Evolutionary conservation across 2,113 vertebrate genomes (phyloP).

Genomic region (Choloepus hoffmanni): DNA sequence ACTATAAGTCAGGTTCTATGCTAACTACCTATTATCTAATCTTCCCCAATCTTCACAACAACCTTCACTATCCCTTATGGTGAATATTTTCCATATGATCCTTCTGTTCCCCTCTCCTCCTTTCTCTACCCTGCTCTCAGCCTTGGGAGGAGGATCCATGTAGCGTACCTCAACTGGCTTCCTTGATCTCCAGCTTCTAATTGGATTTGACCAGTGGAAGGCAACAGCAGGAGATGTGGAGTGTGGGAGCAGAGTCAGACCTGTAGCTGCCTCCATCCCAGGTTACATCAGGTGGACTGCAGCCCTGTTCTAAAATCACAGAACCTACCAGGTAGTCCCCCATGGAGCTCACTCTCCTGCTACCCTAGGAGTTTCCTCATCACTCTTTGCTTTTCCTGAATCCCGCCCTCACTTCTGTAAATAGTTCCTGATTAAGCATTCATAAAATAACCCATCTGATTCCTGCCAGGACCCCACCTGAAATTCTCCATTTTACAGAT

Average conservation of each 20-base stretch:
- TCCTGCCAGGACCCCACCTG: not conserved
- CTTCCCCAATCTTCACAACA: not conserved
- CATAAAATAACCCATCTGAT: slow-evolving; percentile 6
- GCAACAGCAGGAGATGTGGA: not conserved
- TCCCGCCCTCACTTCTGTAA: not conserved
- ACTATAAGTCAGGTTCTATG: not conserved
- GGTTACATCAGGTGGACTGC: not conserved
- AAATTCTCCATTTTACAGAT: not conserved
- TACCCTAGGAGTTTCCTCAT: not conserved
- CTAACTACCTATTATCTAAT: not conserved
- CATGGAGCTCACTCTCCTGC: not conserved
- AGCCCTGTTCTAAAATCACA: not conserved
- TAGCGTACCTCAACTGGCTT: not conserved
- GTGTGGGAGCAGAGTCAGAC: not conserved
- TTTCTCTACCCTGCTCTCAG: not conserved
- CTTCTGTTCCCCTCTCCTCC: not conserved
- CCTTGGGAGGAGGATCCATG: not conserved
- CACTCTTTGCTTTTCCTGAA: not conserved
- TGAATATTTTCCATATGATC: not conserved
- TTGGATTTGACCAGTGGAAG: not conserved
- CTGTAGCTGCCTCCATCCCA: not conserved
- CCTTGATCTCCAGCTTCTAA: not conserved
- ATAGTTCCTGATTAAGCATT: not conserved
- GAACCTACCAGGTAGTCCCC: not conserved
- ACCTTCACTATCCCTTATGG: not conserved